A percentile compares a stretch with the other conserved stretches of the same genome.
Evolutionary conservation across 2,797 vertebrate species (phyloP).

Genomic region (Xiphophorus birchmanni): DNA sequence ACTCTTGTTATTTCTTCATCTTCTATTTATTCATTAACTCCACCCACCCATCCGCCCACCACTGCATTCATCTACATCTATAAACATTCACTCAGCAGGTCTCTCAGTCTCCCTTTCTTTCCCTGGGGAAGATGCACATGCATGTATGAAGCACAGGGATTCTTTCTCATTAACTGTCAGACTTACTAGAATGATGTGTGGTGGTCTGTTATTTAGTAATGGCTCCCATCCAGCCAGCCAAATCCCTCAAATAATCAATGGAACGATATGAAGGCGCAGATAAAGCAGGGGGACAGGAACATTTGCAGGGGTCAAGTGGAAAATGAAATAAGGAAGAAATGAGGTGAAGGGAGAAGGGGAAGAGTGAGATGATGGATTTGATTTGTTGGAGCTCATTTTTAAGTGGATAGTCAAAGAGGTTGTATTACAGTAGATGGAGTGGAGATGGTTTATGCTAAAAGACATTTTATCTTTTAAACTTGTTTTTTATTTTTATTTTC

Average conservation of each 20-base stretch:
- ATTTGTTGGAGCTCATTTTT: constrained; percentile 38
- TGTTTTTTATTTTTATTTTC: background rate
- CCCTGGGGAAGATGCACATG: constrained; percentile 18
- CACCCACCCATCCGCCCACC: background rate
- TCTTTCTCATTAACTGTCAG: constrained; percentile 75
- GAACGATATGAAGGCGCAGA: constrained; percentile 56
- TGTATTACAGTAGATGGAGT: background rate
- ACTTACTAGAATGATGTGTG: constrained; percentile 64
- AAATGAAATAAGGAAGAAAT: constrained; percentile 67
- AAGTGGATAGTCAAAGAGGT: constrained; percentile 11
- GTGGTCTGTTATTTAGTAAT: constrained; percentile 71
- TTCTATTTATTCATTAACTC: background rate
- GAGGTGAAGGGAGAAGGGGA: constrained; percentile 21
- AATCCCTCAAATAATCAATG: constrained; percentile 74
- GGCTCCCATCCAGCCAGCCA: constrained; percentile 66
- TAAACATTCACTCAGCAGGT: constrained; percentile 24
- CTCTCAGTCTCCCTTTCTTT: constrained; percentile 32
- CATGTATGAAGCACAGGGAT: constrained; percentile 63
- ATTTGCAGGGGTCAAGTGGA: constrained; percentile 67
- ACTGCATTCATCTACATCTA: constrained; percentile 10
- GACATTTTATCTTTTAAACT: constrained; percentile 13
- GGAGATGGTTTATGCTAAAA: constrained; percentile 17
- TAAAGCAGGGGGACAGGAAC: constrained; percentile 52
- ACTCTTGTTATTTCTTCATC: constrained; percentile 16
- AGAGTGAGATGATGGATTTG: constrained; percentile 27